Evolutionary conservation across 2,113 vertebrate genomes (phyloP).

Genomic region (Microtus oregoni): DNA sequence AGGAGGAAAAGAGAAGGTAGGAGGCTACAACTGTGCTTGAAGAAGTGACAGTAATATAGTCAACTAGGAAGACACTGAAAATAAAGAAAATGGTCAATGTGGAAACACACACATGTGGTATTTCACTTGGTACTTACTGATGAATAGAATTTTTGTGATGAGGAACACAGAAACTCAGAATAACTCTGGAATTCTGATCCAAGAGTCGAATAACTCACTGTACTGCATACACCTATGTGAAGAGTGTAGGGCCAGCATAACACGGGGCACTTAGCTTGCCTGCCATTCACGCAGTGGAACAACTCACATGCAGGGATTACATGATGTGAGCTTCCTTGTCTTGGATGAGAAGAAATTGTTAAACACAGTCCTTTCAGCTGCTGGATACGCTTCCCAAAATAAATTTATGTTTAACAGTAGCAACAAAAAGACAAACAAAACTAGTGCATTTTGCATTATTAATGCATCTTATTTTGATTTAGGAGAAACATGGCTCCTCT

Average conservation of each 20-base stretch:
- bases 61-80: background rate
- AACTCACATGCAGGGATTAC: background rate
- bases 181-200: background rate
- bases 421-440: background rate
- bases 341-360: background rate
- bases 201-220: background rate
- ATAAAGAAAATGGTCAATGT: background rate
- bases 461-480: background rate
- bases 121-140: background rate
- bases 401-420: background rate
- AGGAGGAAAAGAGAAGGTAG: background rate
- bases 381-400: background rate
- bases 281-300: background rate
- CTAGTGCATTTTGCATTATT: background rate
- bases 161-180: background rate
- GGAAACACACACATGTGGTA: background rate
- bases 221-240: background rate
- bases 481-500: background rate
- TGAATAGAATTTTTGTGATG: background rate
- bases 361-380: background rate
- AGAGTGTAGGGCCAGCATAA: background rate
- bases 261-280: background rate
- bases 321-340: background rate
- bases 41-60: background rate
- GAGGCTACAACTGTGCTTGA: too few relatives aligned